Evolutionary conservation across 2,888 invertebrate genomes (phyloP).

Genomic region (Ethmia dodecea): DNA sequence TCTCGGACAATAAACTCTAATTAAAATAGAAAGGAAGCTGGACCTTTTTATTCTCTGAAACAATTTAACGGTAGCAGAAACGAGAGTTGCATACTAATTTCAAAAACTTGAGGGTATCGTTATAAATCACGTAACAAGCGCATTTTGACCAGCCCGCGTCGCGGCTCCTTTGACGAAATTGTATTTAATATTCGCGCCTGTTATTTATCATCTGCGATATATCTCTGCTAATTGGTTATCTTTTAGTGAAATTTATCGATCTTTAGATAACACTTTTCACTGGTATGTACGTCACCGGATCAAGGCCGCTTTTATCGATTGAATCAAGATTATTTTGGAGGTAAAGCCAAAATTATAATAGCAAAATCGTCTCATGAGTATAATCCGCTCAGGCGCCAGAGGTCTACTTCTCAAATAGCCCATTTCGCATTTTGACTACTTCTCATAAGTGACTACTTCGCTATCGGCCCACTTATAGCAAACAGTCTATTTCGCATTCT

Average conservation of each 20-base stretch:
- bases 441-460: no score
- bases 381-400: no score
- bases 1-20: no score
- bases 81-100: background rate
- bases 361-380: no score
- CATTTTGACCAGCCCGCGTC: slow-evolving; percentile 24
- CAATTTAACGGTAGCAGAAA: slow-evolving; percentile 25
- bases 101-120: slow-evolving; percentile 23
- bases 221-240: slow-evolving; percentile 44
- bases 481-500: no score
- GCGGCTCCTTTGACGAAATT: slow-evolving; percentile 33
- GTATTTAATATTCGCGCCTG: slow-evolving; percentile 33
- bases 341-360: no score
- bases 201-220: slow-evolving; percentile 40
- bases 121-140: slow-evolving; percentile 34
- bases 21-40: no score
- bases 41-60: background rate
- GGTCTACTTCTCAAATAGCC: no score
- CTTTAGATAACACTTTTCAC: slow-evolving; percentile 24
- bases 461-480: no score
- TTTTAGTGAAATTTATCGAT: slow-evolving; percentile 30
- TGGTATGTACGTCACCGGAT: background rate
- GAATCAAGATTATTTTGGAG: no score
- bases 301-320: no score
- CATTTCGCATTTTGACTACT: no score